Conservation (phyloP, 2,113 vertebrate species). For the Arenaria interpres region DNA sequence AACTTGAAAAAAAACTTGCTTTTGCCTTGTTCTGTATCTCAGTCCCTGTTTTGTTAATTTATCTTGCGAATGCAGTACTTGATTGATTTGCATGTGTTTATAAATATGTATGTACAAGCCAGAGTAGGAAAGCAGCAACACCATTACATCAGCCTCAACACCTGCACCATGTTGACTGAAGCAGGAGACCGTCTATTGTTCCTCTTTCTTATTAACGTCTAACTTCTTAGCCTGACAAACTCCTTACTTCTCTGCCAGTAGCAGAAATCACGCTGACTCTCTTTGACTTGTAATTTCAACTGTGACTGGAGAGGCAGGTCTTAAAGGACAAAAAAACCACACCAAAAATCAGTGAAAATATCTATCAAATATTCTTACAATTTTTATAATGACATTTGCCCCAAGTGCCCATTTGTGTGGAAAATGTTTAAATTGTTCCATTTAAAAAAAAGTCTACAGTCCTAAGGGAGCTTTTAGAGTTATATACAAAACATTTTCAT, state of each 20-base stretch:
- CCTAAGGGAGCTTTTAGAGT: conserved; percentile 56
- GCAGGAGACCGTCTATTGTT: not conserved
- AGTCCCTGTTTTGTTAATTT: not conserved
- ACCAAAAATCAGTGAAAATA: not conserved
- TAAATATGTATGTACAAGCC: conserved; percentile 24
- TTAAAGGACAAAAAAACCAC: not conserved
- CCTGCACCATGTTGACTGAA: conserved; percentile 19
- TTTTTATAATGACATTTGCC: conserved; percentile 44
- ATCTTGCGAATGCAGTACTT: not conserved
- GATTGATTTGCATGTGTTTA: conserved; percentile 31
- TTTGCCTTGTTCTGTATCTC: not conserved
- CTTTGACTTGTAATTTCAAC: conserved; percentile 1
- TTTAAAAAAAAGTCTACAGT: conserved; percentile 41
- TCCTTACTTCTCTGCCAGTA: not conserved
- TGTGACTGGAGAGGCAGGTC: not conserved
- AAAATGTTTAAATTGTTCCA: conserved; percentile 68
- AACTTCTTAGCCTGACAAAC: not conserved
- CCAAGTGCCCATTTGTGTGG: conserved; percentile 25
- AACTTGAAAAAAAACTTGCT: not conserved
- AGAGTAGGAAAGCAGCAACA: not conserved
- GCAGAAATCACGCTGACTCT: not conserved
- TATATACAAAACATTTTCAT: conserved; percentile 53
- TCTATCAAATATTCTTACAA: not conserved
- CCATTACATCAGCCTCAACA: conserved; percentile 49
- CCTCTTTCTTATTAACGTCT: not conserved